Percentiles rank a stretch among this genome's conserved stretches.
Conservation (phyloP, 2,797 vertebrate genomes). For the Bryconaethiops microstoma region DNA sequence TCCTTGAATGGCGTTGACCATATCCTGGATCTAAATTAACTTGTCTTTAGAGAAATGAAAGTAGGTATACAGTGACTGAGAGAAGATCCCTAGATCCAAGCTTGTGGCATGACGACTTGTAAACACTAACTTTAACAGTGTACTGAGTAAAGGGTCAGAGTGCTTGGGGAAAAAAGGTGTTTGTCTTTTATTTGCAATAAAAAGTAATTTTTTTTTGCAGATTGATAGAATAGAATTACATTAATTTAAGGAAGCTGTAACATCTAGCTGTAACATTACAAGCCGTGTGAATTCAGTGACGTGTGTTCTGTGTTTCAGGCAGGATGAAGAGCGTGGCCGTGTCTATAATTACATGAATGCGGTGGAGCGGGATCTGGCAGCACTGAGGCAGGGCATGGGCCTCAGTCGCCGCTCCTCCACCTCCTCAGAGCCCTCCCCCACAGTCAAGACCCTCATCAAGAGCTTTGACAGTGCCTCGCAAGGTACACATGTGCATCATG, state of each 20-base stretch:
- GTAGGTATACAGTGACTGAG: too few relatives aligned
- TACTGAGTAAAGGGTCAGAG: too few relatives aligned
- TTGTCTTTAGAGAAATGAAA: too few relatives aligned
- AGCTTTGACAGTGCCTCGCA: slow-evolving; percentile 89
- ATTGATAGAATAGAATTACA: too few relatives aligned
- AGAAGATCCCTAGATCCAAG: too few relatives aligned
- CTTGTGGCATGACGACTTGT: too few relatives aligned
- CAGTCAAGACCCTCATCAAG: slow-evolving; percentile 90
- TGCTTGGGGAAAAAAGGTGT: too few relatives aligned
- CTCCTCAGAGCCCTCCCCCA: slow-evolving; percentile 88
- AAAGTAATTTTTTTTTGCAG: too few relatives aligned
- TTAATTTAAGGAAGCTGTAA: neutral
- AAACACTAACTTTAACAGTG: too few relatives aligned
- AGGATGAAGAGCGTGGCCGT: slow-evolving; percentile 87
- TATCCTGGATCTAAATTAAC: too few relatives aligned
- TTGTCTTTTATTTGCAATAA: too few relatives aligned
- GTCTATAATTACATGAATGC: slow-evolving; percentile 92
- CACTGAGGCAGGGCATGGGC: slow-evolving; percentile 87
- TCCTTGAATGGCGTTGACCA: too few relatives aligned
- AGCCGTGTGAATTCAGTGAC: neutral
- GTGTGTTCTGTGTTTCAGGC: slow-evolving; percentile 68
- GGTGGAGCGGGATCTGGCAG: slow-evolving; percentile 86
- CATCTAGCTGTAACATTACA: neutral
- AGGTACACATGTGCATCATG: slow-evolving; percentile 66
- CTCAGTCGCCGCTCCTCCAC: slow-evolving; percentile 86